Evolutionary conservation across 2,797 vertebrate species (phyloP), one percentile per base, ranked within the genome.

Genomic region (Labroides dimidiatus): DNA sequence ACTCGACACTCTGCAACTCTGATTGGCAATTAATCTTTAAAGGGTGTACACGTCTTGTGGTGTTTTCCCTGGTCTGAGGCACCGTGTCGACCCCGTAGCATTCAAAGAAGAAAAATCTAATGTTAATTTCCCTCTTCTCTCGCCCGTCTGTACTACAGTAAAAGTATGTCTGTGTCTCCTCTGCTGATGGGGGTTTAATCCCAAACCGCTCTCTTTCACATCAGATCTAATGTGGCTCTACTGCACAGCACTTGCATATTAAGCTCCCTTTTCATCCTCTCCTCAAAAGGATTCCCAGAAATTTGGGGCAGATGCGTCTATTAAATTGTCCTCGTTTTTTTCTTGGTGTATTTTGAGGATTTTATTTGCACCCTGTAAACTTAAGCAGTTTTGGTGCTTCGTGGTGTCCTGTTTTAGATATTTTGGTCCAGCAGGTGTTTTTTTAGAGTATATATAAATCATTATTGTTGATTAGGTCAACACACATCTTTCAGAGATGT

Each of bases 231-330:
- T 84, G 58, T 61, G 47, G 63, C 49, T 69, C 60, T 53, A 24
- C 21, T 65, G 56, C 57, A 57, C 67, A 75, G 52, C 58, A 54
- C 49, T 78, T 17, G 1, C 63, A 51, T 61, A 57, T 71, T 86
- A 86, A 86, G 81, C 64, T 75, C 70, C 65, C 75, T 81, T 84
- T 80, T 84, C 64, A 82, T 75, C 77, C 64, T 58, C 44, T 68
- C 23, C 72, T 79, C 63, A 83, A 70, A 62, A 77, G 69, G 81
- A 81, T 80, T 86, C 62, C 55, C 44, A 52, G 55, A 84, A 81
- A 86, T 70, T 65, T 87, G 63, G 83, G 68, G 71, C 80, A 82
- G 68, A 69, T 69, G 61, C 61, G 59, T 80, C 48, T 45, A 58
- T 61, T 68, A 58, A 69, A 74, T 57, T 68, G 20, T 67, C 48